Base-by-base conservation (phyloP, 2,888 invertebrate genomes). In the Tetranychus truncatus region DNA sequence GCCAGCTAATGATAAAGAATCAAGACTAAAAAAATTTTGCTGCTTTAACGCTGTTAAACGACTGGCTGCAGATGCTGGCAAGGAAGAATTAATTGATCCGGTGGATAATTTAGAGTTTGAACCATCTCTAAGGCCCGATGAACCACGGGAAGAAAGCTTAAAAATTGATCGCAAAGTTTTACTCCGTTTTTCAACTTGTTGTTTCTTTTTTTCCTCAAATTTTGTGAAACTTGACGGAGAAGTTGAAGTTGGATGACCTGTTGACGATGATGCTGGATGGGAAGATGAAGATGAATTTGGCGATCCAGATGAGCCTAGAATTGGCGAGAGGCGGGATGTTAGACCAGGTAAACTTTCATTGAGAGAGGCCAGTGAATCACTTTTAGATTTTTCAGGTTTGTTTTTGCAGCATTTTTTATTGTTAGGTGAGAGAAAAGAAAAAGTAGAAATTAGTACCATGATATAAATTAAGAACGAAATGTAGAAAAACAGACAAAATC, bases 191-290 rank as follows among this genome's bases (percentile, higher is more conserved):
- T 90, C 89, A 74, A 87, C 86, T 80, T 91, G 90, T 72, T 90
- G 89, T 24, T 88, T 86, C 77, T 91, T 89, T 81, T 92, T 91
- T 82, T 92, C 92, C 81, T 92, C 91, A 82, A 91, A 91, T 83
- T 90, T 90, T 67, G 88, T 87, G 83, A 92, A 91, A 1, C 88
- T 85, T 20, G 81, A 77, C 11, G 80, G 77, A 15, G 81, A 79
- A 73, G 77, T 75, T 15, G 73, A 65, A 11, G 73, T n/a, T 20
- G 46, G 15, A n/a, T 34, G 18, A 11, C 45, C 45, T 72, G 44
- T 71, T 44, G 71, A 24, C 6, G 66, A 20, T 21, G n/a, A 21
- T 55, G 9, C 11, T 55, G 2, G 55, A 55, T 15, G 9, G 11
- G 55, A 55, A 9, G 55, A 55, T 55, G 55, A 55, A 55, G 55